Evolutionary conservation across 2,113 vertebrate genomes (phyloP), one percentile per base, ranked within the genome.

Genomic region (Rhabdomys dilectus): DNA sequence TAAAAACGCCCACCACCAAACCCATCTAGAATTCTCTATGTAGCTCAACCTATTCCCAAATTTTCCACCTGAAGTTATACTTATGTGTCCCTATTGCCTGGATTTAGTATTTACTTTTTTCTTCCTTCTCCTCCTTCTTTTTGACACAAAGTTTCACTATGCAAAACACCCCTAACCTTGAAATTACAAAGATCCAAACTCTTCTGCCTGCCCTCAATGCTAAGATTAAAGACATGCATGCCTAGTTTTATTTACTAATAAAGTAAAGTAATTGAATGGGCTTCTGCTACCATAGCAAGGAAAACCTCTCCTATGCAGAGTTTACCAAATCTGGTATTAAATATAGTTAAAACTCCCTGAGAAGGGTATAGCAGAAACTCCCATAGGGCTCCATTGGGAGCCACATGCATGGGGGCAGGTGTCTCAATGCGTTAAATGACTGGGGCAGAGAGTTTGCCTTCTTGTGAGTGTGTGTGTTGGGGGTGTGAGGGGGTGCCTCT

Each of bases 391-490:
- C 24, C 21, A 7, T n/a, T 78, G 66, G 13, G 31, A 34, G 84
- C 7, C 53, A 29, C 15, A 31, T 34, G 48, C 36, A 1, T 4
- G 29, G 34, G n/a, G 31, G 17, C 72, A 95, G 72, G 70, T 70
- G 45, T 51, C 39, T 93, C 2, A 13, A 19, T 51, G 42, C 75
- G 51, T 81, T 66, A 80, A 89, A 77, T 77, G 58, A 62, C 26
- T 53, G 39, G 36, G 81, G 53, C 60, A 70, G 64, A 78, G 39
- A 60, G 17, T 88, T 92, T 96, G 90, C 60, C 80, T 82, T 93
- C 70, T 85, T 1, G 2, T 7, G 36, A 13, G 56, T 48, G 26
- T 60, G 36, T 60, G n/a, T 81, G 34, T 80, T 48, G 31, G 8
- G 29, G 8, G 3, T 58, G 34, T 39, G 22, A 21, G 68, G 21